Evolutionary conservation across 2,888 invertebrate genomes (phyloP).

Genomic region (Calliphora vomitoria): DNA sequence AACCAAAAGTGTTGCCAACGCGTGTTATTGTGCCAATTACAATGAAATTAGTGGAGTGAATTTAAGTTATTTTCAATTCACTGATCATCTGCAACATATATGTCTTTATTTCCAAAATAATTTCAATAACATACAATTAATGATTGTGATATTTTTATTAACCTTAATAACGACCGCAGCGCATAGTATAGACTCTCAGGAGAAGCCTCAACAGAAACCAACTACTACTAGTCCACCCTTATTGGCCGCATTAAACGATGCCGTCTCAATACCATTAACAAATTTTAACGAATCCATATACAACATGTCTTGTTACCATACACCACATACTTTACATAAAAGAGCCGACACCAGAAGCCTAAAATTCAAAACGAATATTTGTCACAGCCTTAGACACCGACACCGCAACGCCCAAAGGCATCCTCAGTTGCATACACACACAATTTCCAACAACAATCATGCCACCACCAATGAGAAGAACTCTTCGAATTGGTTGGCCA

Average conservation of each 20-base stretch:
- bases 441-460: conserved; percentile 14
- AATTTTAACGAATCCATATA: not conserved
- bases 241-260: not conserved
- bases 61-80: conserved; percentile 15
- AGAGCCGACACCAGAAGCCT: not conserved
- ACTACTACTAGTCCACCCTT: conserved; percentile 14
- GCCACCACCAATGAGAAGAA: not conserved
- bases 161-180: conserved; percentile 40
- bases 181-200: conserved; percentile 30
- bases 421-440: not conserved
- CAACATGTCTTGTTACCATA: not conserved
- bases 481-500: not conserved
- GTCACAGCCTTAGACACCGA: conserved; percentile 5
- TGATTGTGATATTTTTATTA: conserved; percentile 54
- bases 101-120: conserved; percentile 40
- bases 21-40: conserved; percentile 1
- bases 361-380: conserved; percentile 15
- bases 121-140: conserved; percentile 35
- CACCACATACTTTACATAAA: not conserved
- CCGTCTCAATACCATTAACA: not conserved
- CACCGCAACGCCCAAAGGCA: conserved; percentile 10
- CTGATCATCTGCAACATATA: conserved; percentile 6
- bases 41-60: not conserved
- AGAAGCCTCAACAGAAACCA: conserved; percentile 21
- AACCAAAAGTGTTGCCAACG: not conserved